phyloP scores from a whole-genome alignment of 2,888 invertebrate genomes.

The Schizaphis graminum region DNA sequence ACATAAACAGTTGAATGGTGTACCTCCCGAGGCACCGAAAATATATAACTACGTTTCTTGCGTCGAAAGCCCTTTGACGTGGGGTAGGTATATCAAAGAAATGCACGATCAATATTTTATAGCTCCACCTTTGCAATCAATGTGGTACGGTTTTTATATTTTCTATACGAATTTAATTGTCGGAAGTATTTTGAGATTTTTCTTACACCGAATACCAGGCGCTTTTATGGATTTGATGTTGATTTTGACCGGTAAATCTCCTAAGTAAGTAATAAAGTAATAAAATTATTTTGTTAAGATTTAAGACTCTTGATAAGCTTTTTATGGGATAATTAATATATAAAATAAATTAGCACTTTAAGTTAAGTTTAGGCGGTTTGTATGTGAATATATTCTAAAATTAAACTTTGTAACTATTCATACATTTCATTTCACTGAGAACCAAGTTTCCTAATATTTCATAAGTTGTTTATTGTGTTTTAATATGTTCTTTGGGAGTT shows the following conservation, averaged over 20 bases:
- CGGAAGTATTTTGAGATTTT: background rate
- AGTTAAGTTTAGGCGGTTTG: too few species aligned
- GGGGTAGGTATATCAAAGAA: background rate
- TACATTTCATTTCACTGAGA: too few species aligned
- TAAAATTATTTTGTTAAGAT: too few species aligned
- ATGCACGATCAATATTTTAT: background rate
- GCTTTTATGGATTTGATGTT: background rate
- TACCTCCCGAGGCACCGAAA: background rate
- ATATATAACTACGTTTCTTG: conserved; percentile 11
- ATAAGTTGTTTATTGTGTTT: too few species aligned
- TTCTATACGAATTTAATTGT: background rate
- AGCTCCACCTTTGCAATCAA: background rate
- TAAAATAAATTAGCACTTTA: too few species aligned
- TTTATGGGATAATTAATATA: background rate
- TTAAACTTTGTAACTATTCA: too few species aligned
- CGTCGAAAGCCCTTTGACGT: background rate
- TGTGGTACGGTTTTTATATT: background rate
- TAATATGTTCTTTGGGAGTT: too few species aligned
- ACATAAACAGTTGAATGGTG: background rate
- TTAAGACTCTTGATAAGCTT: too few species aligned
- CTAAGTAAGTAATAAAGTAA: background rate
- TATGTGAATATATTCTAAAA: too few species aligned
- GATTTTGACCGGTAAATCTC: background rate
- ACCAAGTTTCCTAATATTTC: too few species aligned
- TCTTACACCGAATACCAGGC: background rate